These are phyloP conservation scores for Ceuthmochares aereus DNA, from an alignment of 2,113 vertebrate species.

Conservation along the genomic window DNA sequence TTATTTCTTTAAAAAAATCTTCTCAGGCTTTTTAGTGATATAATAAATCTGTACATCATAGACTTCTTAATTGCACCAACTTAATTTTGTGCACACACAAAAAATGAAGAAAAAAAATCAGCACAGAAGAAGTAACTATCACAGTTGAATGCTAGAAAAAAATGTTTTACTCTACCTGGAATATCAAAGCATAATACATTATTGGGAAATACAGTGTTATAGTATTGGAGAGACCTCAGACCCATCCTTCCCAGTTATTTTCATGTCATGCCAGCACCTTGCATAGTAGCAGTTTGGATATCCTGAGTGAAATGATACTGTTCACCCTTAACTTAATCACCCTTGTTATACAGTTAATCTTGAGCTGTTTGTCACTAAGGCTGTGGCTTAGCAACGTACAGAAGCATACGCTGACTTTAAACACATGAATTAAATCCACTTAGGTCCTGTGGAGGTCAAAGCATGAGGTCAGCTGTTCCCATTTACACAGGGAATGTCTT, in stretches of 20 bases:
- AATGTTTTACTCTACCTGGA: neutral
- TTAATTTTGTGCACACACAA: neutral
- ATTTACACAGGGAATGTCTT: neutral
- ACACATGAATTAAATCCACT: constrained; percentile 32
- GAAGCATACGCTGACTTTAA: constrained; percentile 32
- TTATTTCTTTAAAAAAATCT: constrained; percentile 50
- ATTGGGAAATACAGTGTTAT: neutral
- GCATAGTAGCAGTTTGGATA: constrained; percentile 5
- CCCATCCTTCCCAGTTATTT: neutral
- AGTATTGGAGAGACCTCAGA: neutral
- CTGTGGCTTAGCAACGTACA: constrained; percentile 2
- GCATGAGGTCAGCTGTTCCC: constrained; percentile 25
- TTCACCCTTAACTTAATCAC: neutral
- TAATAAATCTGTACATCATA: neutral
- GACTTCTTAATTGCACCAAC: neutral
- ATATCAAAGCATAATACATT: neutral
- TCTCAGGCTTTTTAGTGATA: neutral
- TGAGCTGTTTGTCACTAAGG: constrained; percentile 1
- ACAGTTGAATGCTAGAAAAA: neutral
- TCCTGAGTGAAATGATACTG: neutral
- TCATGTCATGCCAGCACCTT: constrained; percentile 18
- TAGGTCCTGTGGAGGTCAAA: constrained; percentile 11
- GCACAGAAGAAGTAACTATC: neutral
- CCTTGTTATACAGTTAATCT: neutral
- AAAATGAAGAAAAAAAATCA: neutral